phyloP scores from a whole-genome alignment of 2,113 vertebrate genomes.

The Delphinapterus leucas region DNA sequence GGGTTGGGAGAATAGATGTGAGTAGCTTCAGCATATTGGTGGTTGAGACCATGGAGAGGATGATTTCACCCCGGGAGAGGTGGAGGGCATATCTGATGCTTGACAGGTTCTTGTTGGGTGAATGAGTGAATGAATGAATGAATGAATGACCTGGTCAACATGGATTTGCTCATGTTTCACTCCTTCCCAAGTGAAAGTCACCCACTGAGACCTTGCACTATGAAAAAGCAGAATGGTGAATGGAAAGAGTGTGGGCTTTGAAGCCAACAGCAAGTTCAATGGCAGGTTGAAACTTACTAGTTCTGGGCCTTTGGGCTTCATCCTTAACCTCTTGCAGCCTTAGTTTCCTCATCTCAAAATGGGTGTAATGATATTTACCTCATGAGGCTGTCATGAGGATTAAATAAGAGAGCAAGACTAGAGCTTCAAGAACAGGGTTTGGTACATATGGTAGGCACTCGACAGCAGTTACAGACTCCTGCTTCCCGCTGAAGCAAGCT shows the following conservation, averaged over 20 bases:
- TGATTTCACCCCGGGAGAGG: neutral
- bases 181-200: neutral
- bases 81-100: neutral
- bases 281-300: neutral
- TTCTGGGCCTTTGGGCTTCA: neutral
- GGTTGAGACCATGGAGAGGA: neutral
- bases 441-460: neutral
- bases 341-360: neutral
- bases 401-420: neutral
- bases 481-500: neutral
- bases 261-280: neutral
- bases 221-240: neutral
- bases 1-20: neutral
- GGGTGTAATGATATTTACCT: neutral
- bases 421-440: neutral
- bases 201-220: neutral
- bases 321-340: neutral
- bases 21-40: neutral
- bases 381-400: neutral
- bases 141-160: neutral
- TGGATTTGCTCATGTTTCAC: neutral
- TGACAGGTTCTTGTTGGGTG: neutral
- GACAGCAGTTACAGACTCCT: neutral
- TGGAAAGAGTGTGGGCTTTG: neutral
- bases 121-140: neutral